Base-by-base conservation (phyloP, 2,888 invertebrate species). In the Drosophila meridionalis region DNA sequence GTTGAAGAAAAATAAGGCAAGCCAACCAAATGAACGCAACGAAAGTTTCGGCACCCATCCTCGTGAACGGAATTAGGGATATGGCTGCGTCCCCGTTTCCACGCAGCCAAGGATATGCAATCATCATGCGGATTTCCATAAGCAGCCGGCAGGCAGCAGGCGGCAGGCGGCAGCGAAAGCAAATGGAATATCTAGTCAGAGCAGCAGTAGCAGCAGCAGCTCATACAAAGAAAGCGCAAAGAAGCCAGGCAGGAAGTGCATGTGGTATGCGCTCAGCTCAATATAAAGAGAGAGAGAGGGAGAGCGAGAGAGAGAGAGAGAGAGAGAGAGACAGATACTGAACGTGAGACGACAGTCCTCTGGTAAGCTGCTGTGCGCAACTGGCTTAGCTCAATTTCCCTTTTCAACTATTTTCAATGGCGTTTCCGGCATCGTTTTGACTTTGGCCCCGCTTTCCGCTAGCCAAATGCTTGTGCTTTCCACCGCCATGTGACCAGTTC, bases 111-210 rank as follows among this genome's bases (percentile, higher is more conserved):
- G 88, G 88, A 88, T 88, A 88, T 88, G 88, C 88, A 88, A 88
- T 88, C 88, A 88, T 87, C 89, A 88, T 89, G 87, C 87, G 87
- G 88, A 88, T 88, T 88, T 88, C 88, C 88, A 88, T 88, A 89
- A 87, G 88, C 86, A 86, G 83, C 66, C 78, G 74, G 40, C 71
- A 38, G 59, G 7, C 11, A 50, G 28, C 28, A 47, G 45, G 2
- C 63, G 20, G 20, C 80, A 34, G 38, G 2, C 6, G 14, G n/a
- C 43, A 47, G 59, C 61, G 77, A 82, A 77, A 75, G 72, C 87
- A 88, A 88, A 87, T 83, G 80, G 89, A 87, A 88, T 85, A 80
- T 69, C 77, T 74, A 77, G 76, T 73, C 61, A 76, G 67, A 62
- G 59, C 42, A 62, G 43, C 34, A 40, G 14, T 14, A 45, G 45